Base-by-base conservation (phyloP, 2,888 invertebrate species). In the Tromatobia lineatoria region DNA sequence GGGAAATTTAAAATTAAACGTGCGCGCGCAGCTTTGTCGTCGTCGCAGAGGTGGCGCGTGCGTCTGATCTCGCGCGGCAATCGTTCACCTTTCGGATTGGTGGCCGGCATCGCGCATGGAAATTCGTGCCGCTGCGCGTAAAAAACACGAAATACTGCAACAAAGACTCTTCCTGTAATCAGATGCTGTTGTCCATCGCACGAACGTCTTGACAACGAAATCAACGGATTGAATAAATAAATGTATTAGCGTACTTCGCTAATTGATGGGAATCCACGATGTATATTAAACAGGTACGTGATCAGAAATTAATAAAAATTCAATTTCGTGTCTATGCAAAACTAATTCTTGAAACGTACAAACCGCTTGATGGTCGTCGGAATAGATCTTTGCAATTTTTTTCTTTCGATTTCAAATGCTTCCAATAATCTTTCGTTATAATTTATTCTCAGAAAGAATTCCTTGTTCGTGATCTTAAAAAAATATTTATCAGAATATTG, bases 201-300 rank as follows among this genome's bases (percentile, higher is more conserved):
- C 7, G 7, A n/a, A n/a, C 4, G 2, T 18, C 50, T 18, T 7
- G 50, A 0, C 18, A 18, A 50, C 50, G n/a, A 50, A 50, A 50
- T 8, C 1, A 3, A 3, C 29, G 29, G 4, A 29, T 3, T 29
- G 2, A 29, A 29, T 4, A 50, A n/a, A 42, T 42, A 45, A 45
- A 38, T 10, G 38, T 38, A 38, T 1, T 10, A 42, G 42, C 47
- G 15, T 50, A 15, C 7, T 3, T 50, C 15, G 3, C 3, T 4
- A 18, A 50, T 50, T 50, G 1, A 18, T 57, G 11, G 13, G 4
- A 2, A 57, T 15, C 57, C n/a, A 38, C 70, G 76, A 92, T 92
- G 92, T 92, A 89, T 61, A 92, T 92, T 75, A 92, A 92, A 76
- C 92, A 92, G 92, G 92, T 92, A 88, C 50, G 15, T 10, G 0